Percentiles rank a stretch among this genome's conserved stretches.
phyloP scores from a whole-genome alignment of 2,888 invertebrate genomes.

The Ommatoiulus sabulosus region DNA sequence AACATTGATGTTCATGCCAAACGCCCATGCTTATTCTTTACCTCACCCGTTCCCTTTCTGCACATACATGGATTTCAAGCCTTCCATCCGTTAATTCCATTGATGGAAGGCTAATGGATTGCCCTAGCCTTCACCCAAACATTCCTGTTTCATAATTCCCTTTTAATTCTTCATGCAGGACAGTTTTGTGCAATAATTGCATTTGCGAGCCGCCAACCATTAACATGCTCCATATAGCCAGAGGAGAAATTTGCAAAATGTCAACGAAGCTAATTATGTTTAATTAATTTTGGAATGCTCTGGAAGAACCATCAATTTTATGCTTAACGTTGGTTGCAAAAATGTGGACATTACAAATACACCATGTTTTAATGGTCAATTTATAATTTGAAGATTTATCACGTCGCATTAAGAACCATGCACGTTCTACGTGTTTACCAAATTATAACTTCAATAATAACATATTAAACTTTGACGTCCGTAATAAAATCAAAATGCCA shows the following conservation, averaged over 20 bases:
- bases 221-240: background rate
- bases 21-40: too few species aligned
- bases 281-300: constrained; percentile 4
- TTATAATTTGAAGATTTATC: background rate
- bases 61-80: too few species aligned
- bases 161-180: background rate
- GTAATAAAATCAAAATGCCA: too few species aligned
- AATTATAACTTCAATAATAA: too few species aligned
- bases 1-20: too few species aligned
- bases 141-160: background rate
- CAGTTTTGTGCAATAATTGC: background rate
- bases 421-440: too few species aligned
- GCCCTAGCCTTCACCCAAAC: background rate
- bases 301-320: background rate
- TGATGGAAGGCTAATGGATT: background rate
- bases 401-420: background rate
- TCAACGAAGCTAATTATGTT: background rate
- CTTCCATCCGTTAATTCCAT: too few species aligned
- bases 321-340: background rate
- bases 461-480: too few species aligned
- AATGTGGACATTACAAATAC: background rate
- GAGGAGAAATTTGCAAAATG: background rate
- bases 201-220: background rate
- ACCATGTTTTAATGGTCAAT: background rate
- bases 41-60: too few species aligned